A percentile compares a stretch with the other conserved stretches of the same genome.
These are phyloP conservation scores for Drosophila orena DNA, from an alignment of 1,140 invertebrate genomes.

Conservation along the genomic window DNA sequence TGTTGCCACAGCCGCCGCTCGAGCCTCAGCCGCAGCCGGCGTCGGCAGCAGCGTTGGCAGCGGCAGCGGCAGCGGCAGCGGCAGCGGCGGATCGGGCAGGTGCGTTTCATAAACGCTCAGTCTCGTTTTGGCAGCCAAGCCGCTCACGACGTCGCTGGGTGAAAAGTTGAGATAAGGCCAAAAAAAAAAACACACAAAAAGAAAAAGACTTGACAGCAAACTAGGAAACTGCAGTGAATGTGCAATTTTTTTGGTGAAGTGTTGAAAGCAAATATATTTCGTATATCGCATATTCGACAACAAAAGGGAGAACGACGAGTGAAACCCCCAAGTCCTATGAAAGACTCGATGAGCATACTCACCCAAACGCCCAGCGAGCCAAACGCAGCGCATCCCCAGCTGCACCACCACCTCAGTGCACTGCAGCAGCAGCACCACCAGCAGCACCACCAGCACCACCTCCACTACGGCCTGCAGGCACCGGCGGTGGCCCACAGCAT, in stretches of 20 bases:
- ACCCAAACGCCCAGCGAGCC: constrained; percentile 66
- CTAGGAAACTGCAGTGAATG: background rate
- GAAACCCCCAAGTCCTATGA: constrained; percentile 48
- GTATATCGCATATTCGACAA: background rate
- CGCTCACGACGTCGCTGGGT: constrained; percentile 68
- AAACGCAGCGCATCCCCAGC: constrained; percentile 39
- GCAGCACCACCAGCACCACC: constrained; percentile 23
- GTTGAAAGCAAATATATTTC: background rate
- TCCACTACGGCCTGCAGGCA: constrained; percentile 27
- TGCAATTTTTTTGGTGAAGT: constrained; percentile 37
- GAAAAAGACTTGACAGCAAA: background rate
- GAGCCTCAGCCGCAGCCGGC: constrained; percentile 17
- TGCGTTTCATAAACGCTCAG: constrained; percentile 60
- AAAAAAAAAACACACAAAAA: background rate
- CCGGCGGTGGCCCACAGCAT: constrained; percentile 33
- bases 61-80: constrained; percentile 11
- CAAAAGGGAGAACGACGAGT: background rate
- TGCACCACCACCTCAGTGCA: constrained; percentile 32
- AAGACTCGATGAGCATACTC: constrained; percentile 84
- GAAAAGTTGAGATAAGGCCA: constrained; percentile 7
- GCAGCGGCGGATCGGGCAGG: constrained; percentile 29
- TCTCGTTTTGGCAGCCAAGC: constrained; percentile 82
- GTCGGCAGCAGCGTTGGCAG: constrained; percentile 9
- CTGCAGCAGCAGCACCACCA: constrained; percentile 22
- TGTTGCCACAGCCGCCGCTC: constrained; percentile 32